These are phyloP conservation scores for Sardina pilchardus DNA, from an alignment of 2,113 vertebrate species.

Conservation along the genomic window DNA sequence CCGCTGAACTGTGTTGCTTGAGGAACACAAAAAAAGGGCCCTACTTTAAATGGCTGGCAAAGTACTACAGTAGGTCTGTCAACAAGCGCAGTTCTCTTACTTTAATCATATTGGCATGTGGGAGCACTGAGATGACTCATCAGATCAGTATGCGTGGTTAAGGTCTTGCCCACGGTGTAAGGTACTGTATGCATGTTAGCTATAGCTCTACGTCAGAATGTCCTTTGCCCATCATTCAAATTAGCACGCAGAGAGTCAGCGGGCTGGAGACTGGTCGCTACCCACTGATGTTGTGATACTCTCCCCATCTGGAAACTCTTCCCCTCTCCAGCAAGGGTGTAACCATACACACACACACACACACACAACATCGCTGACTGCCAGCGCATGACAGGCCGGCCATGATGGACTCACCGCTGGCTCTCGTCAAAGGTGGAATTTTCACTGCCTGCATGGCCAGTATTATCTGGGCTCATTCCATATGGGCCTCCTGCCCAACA, in stretches of 20 bases:
- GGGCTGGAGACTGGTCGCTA: neutral
- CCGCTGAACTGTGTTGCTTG: too few species aligned
- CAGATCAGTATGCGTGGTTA: too few species aligned
- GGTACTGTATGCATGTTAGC: too few species aligned
- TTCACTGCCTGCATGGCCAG: neutral
- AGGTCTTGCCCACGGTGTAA: too few species aligned
- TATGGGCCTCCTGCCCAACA: neutral
- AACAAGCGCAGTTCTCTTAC: too few species aligned
- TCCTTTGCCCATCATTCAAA: too few species aligned
- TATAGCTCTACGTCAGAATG: too few species aligned
- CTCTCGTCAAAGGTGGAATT: neutral
- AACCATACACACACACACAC: neutral
- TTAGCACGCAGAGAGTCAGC: neutral
- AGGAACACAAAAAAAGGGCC: too few species aligned
- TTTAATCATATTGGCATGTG: too few species aligned
- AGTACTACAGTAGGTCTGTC: too few species aligned
- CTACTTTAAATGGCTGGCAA: too few species aligned
- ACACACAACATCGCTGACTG: neutral
- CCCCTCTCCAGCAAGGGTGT: neutral
- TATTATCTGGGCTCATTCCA: slow-evolving; percentile 7
- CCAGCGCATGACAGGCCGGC: neutral
- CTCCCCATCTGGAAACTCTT: neutral
- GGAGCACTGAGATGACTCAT: too few species aligned
- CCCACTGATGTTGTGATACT: neutral
- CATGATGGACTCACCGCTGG: neutral